These are phyloP conservation scores for Leptoclinus maculatus DNA, from an alignment of 2,797 vertebrate species.

Conservation along the genomic window DNA sequence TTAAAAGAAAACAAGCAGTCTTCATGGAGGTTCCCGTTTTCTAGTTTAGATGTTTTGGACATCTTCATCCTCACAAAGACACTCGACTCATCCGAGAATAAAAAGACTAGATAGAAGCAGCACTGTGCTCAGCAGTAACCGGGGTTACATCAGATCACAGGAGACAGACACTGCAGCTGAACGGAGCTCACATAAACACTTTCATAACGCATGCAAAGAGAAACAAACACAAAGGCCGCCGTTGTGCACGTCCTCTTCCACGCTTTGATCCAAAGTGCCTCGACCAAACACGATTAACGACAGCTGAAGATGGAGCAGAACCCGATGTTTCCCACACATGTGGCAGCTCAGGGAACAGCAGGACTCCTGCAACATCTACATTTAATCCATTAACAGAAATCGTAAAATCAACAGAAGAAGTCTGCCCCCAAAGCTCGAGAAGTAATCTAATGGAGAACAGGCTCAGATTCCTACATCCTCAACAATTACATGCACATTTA, in stretches of 20 bases:
- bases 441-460: neutral
- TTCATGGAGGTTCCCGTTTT: neutral
- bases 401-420: neutral
- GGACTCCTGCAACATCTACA: neutral
- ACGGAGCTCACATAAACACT: constrained; percentile 17
- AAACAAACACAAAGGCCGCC: constrained; percentile 18
- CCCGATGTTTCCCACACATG: constrained; percentile 17
- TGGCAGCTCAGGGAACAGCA: neutral
- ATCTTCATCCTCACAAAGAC: neutral
- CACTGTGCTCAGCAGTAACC: neutral
- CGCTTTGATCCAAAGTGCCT: constrained; percentile 38
- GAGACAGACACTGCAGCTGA: constrained; percentile 12
- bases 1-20: neutral
- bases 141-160: neutral
- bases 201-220: constrained; percentile 2
- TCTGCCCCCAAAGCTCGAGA: neutral
- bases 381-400: neutral
- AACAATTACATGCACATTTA: constrained; percentile 9
- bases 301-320: constrained; percentile 29
- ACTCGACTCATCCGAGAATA: neutral
- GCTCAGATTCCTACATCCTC: constrained; percentile 12
- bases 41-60: neutral
- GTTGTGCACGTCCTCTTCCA: constrained; percentile 21
- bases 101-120: neutral
- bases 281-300: constrained; percentile 10